Evolutionary conservation across 1,140 invertebrate genomes (phyloP), one percentile per base, ranked within the genome.

Genomic region (Acyrthosiphon pisum): DNA sequence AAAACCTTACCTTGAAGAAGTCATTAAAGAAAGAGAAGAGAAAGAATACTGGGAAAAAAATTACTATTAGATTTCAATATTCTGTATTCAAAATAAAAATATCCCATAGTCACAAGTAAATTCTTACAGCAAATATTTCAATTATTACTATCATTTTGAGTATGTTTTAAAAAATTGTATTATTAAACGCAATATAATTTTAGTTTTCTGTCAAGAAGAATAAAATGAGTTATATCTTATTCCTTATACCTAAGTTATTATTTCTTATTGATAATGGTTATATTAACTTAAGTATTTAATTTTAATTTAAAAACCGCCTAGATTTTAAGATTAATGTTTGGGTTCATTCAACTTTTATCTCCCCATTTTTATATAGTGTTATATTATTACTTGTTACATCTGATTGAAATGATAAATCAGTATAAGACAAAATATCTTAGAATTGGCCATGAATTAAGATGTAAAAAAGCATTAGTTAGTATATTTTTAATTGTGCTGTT

Each of bases 11-110:
- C 46, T 89, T 8, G 53, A 91, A n/a, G 50, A 48, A 91, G 89
- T 90, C 91, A 89, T 93, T 6, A 68, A 93, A 53, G 87, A 93
- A 81, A 89, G 89, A 90, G 46, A 91, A 89, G 60, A 93, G 56
- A 93, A 93, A 94, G 94, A 94, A 93, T 83, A 88, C 26, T 94
- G 90, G 81, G 50, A 87, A 56, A 94, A 83, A 93, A 53, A 94
- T 86, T 94, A 92, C 81, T 90, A 93, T 83, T 89, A 93, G n/a
- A 84, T 3, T 48, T 53, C 35, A 37, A 41, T 56, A 37, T 8
- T n/a, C 41, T 89, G 26, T 23, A 53, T 88, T 50, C 35, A n/a
- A 88, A 23, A 37, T 20, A 44, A 14, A 37, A 89, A 89, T 44
- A 30, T n/a, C 20, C 37, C 23, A 90, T 90, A 90, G 89, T 90